Base-by-base conservation (phyloP, 1,140 invertebrate genomes). In the Tigriopus japonicus region DNA sequence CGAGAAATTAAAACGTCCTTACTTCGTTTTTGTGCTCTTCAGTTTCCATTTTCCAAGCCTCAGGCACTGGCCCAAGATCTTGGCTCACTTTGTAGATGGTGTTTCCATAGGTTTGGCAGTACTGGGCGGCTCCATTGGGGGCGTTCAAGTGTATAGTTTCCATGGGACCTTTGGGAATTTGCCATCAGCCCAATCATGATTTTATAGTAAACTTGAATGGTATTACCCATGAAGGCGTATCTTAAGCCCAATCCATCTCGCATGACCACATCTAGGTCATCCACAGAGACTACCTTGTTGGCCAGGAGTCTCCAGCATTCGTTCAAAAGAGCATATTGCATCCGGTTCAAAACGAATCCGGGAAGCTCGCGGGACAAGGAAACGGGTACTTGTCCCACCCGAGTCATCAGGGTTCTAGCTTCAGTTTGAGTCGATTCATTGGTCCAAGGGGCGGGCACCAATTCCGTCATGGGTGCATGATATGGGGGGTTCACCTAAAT, bases 141-240 rank as follows among this genome's bases (percentile, higher is more conserved):
- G 91, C 90, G 75, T 97, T 97, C 21, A 97, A 76, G 74, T 95
- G 91, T 19, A 87, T 86, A 0, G 90, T 92, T 76, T 97, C 90
- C 55, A 96, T 76, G 1, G 89, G 83, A 21, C 94, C 28, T 35
- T 5, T 5, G 9, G 28, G 3, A 35, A 9, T 35, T 35, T n/a
- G n/a, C n/a, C n/a, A n/a, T n/a, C n/a, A n/a, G n/a, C n/a, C n/a
- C 28, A 35, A 9, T 9, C 28, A 35, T 35, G 28, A 35, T 35
- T 35, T n/a, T n/a, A n/a, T n/a, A n/a, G n/a, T n/a, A n/a, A n/a
- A n/a, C 28, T 35, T 35, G 28, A 35, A 35, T 3, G 28, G 28
- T 35, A 3, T 3, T 35, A 35, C 28, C 94, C 17, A 95, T 74
- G 70, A 96, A 96, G 5, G 91, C 91, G 70, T 96, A 98, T 60